phyloP scores from a whole-genome alignment of 2,888 invertebrate genomes.

The Leptopterna dolabrata region DNA sequence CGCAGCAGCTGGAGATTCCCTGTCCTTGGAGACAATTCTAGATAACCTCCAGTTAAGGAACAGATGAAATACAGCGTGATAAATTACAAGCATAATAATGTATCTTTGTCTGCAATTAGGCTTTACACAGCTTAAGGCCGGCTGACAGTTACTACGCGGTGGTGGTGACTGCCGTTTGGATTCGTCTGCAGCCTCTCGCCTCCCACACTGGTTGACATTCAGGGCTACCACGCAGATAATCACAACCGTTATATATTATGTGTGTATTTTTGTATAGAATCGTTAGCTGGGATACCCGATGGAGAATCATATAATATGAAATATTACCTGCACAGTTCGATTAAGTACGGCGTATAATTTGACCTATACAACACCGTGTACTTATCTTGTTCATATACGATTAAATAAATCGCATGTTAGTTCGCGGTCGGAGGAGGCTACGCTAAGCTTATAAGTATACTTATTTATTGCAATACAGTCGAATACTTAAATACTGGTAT shows the following conservation, averaged over 20 bases:
- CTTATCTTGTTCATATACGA: too few relatives aligned
- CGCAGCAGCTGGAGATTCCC: too few relatives aligned
- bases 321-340: too few relatives aligned
- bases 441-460: too few relatives aligned
- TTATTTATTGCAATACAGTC: too few relatives aligned
- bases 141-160: neutral
- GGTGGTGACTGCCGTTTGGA: neutral
- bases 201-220: neutral
- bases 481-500: too few relatives aligned
- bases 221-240: neutral
- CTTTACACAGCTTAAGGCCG: neutral
- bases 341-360: too few relatives aligned
- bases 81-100: neutral
- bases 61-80: neutral
- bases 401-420: too few relatives aligned
- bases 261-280: neutral
- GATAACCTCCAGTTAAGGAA: neutral
- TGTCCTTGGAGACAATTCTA: neutral
- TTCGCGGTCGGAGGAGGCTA: too few relatives aligned
- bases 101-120: neutral
- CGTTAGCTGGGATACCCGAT: neutral
- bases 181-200: neutral
- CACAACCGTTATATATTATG: neutral
- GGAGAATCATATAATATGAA: too few relatives aligned
- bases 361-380: too few relatives aligned